Percentiles rank a stretch among this genome's conserved stretches.
Conservation (phyloP, 2,888 invertebrate species). For the Pinctada fucata region DNA sequence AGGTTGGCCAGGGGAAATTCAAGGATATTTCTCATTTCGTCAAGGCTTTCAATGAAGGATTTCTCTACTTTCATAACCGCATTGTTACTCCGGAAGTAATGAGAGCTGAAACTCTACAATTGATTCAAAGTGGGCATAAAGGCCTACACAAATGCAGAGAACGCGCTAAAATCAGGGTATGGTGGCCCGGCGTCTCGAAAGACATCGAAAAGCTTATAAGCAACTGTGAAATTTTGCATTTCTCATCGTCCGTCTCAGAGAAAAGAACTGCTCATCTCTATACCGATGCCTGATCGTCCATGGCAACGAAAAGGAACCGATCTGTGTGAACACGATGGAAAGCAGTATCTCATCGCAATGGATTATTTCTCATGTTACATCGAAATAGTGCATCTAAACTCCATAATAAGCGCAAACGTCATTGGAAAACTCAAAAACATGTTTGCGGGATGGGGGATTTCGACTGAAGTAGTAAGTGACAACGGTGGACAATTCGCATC, state of each 20-base stretch:
- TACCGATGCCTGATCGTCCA: conserved; percentile 8
- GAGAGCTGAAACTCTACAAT: conserved; percentile 8
- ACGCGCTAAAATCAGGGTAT: conserved; percentile 4
- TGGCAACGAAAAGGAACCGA: conserved; percentile 10
- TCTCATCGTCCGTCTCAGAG: not conserved
- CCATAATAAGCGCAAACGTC: conserved; percentile 10
- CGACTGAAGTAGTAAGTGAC: not conserved
- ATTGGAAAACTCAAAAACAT: conserved; percentile 1
- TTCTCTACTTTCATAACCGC: conserved; percentile 21
- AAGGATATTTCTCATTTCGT: conserved; percentile 22
- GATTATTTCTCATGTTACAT: conserved; percentile 14
- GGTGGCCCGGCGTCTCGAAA: conserved; percentile 16
- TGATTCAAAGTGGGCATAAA: not conserved
- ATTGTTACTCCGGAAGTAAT: conserved; percentile 18
- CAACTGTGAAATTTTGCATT: conserved; percentile 20
- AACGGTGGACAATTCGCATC: conserved; percentile 6
- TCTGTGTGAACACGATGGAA: not conserved
- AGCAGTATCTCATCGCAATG: conserved; percentile 6
- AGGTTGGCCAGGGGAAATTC: conserved; percentile 44
- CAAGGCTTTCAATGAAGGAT: conserved; percentile 23
- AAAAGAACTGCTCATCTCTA: conserved; percentile 15
- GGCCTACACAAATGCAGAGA: conserved; percentile 9
- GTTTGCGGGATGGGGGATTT: conserved; percentile 12
- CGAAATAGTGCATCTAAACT: conserved; percentile 8
- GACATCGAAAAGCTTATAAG: conserved; percentile 16